phyloP scores from a whole-genome alignment of 2,113 vertebrate genomes.

The Sturnus vulgaris region DNA sequence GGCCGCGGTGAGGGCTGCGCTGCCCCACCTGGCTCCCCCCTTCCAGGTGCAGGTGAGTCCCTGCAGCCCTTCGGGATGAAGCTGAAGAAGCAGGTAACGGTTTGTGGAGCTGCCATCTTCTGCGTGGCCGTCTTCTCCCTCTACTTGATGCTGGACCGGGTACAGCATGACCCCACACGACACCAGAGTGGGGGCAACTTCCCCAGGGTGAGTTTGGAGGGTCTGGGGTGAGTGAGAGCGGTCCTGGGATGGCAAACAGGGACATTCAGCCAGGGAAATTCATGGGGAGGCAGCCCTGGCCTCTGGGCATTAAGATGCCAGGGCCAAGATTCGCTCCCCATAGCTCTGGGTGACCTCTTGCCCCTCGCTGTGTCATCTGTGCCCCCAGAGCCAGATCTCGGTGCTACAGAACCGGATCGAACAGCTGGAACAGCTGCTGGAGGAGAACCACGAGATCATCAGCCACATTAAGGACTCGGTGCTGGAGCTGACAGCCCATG shows the following conservation, averaged over 20 bases:
- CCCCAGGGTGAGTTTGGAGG: slow-evolving; percentile 81
- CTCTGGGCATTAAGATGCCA: neutral
- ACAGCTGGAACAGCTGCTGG: slow-evolving; percentile 96
- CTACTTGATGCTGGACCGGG: slow-evolving; percentile 97
- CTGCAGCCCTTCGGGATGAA: slow-evolving; percentile 78
- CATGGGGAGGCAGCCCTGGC: neutral
- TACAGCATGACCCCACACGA: slow-evolving; percentile 90
- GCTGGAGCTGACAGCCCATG: slow-evolving; percentile 93
- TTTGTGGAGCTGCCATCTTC: slow-evolving; percentile 96
- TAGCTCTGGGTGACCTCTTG: neutral
- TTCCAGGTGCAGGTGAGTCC: neutral
- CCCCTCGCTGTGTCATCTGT: accelerated
- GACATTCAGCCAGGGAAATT: neutral
- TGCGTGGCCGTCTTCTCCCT: slow-evolving; percentile 98
- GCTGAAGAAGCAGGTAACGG: slow-evolving; percentile 97
- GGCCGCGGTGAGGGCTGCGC: neutral
- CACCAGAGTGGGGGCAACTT: slow-evolving; percentile 91
- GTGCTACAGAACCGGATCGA: slow-evolving; percentile 97
- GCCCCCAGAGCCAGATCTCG: slow-evolving; percentile 91
- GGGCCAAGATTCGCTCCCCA: neutral
- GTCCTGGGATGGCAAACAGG: neutral
- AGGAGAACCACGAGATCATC: slow-evolving; percentile 99
- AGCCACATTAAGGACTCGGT: slow-evolving; percentile 99
- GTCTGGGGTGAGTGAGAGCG: neutral
- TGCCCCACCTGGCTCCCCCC: neutral